A percentile compares a stretch with the other conserved stretches of the same genome.
phyloP scores from a whole-genome alignment of 2,797 vertebrate genomes.

The Microchirus variegatus region DNA sequence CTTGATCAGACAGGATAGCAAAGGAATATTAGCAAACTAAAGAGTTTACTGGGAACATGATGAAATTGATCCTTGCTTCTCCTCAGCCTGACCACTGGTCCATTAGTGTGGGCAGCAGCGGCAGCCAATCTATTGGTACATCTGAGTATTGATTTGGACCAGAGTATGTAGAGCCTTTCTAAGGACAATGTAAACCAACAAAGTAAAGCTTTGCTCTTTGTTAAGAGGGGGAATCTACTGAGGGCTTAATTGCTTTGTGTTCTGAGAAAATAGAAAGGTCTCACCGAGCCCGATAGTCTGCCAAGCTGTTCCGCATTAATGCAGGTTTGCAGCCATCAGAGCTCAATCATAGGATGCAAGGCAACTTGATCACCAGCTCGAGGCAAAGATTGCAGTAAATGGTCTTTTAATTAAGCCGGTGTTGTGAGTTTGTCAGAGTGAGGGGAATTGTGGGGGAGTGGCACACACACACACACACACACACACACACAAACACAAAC shows the following conservation, averaged over 20 bases:
- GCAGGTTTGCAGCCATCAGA: constrained; percentile 15
- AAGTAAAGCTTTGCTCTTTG: constrained; percentile 48
- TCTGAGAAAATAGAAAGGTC: constrained; percentile 41
- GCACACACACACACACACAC: neutral
- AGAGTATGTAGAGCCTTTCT: constrained; percentile 46
- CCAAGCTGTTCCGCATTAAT: constrained; percentile 35
- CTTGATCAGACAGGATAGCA: constrained; percentile 48
- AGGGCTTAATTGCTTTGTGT: constrained; percentile 60
- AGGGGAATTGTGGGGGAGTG: constrained; percentile 9
- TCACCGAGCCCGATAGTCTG: constrained; percentile 23
- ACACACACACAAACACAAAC: neutral
- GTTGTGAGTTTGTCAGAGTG: constrained; percentile 35
- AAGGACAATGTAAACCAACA: constrained; percentile 54
- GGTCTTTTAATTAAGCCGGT: constrained; percentile 32
- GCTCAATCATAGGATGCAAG: constrained; percentile 10
- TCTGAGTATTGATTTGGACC: constrained; percentile 66
- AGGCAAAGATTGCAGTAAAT: constrained; percentile 31
- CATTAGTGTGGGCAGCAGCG: constrained; percentile 63
- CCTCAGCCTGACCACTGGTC: constrained; percentile 55
- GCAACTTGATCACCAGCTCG: constrained; percentile 6
- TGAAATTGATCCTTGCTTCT: constrained; percentile 65
- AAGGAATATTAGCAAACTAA: constrained; percentile 49
- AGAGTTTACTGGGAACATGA: constrained; percentile 55
- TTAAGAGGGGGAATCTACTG: constrained; percentile 40
- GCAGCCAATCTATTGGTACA: constrained; percentile 62